Conservation (phyloP, 2,113 vertebrate species). For the Sphyrna mokarran region DNA sequence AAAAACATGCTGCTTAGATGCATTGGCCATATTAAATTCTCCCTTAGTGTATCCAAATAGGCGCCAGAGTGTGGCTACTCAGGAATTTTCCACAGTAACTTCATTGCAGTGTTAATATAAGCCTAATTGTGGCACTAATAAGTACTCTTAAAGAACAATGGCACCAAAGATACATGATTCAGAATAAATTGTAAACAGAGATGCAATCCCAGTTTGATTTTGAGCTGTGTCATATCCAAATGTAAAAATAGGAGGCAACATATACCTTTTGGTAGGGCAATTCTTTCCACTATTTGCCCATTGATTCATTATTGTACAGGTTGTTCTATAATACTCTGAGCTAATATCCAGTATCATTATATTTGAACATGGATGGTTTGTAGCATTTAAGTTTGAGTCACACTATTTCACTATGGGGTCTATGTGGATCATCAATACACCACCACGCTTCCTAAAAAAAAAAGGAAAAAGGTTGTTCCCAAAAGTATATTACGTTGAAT, state of each 20-base stretch:
- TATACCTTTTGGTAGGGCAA: neutral
- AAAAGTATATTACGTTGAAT: neutral
- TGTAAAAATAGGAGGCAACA: neutral
- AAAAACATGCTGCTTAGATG: too few species aligned
- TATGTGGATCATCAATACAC: neutral
- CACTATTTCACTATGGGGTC: neutral
- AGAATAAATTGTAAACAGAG: neutral
- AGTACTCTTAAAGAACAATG: too few species aligned
- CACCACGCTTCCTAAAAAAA: neutral
- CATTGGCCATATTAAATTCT: too few species aligned
- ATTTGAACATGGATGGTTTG: neutral
- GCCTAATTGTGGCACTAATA: neutral
- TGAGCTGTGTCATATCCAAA: neutral
- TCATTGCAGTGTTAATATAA: too few species aligned
- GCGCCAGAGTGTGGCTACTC: too few species aligned
- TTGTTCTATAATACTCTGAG: neutral
- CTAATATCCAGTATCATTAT: neutral
- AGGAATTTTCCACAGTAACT: too few species aligned
- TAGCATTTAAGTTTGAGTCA: neutral
- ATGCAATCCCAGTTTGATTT: neutral
- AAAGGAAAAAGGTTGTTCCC: neutral
- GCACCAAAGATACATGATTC: neutral
- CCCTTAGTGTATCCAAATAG: too few species aligned
- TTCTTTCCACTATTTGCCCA: neutral
- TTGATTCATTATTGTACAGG: neutral